Percentiles rank a stretch among this genome's conserved stretches.
Evolutionary conservation across 1,140 invertebrate genomes (phyloP).

Genomic region (Diachasma alloeum): DNA sequence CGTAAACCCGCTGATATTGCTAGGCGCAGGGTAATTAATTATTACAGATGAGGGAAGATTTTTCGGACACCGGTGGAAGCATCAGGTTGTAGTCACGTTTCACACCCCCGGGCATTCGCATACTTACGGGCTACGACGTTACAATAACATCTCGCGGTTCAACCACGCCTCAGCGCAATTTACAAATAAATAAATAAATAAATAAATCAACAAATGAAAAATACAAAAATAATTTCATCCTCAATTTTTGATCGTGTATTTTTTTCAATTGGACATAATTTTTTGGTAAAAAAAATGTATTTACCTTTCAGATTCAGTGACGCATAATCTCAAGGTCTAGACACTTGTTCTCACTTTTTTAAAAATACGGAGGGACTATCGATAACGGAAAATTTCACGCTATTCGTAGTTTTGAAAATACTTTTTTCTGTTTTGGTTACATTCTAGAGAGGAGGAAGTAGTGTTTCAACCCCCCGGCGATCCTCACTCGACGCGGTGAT

Average conservation of each 20-base stretch:
- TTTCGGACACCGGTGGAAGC: conserved; percentile 4
- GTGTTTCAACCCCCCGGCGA: not conserved
- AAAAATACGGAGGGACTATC: not conserved
- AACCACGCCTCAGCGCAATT: not conserved
- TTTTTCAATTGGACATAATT: not conserved
- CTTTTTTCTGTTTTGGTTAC: not conserved
- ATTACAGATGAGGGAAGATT: not conserved
- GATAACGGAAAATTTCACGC: not conserved
- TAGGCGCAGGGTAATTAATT: not conserved
- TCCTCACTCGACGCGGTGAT: not conserved
- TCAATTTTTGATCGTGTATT: too few species aligned
- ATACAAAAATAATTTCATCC: too few species aligned
- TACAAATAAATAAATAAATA: not conserved
- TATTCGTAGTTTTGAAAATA: not conserved
- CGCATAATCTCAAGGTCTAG: not conserved
- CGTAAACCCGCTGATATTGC: not conserved
- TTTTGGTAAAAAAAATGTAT: not conserved
- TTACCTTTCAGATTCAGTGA: not conserved
- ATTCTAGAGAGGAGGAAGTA: not conserved
- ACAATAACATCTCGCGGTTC: not conserved
- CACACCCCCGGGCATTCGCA: not conserved
- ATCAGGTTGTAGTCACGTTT: conserved; percentile 31
- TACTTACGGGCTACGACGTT: not conserved
- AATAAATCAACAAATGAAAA: not conserved
- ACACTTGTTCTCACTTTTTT: not conserved